Conservation (phyloP, 1,140 invertebrate species). For the Matsumurasca onukii region DNA sequence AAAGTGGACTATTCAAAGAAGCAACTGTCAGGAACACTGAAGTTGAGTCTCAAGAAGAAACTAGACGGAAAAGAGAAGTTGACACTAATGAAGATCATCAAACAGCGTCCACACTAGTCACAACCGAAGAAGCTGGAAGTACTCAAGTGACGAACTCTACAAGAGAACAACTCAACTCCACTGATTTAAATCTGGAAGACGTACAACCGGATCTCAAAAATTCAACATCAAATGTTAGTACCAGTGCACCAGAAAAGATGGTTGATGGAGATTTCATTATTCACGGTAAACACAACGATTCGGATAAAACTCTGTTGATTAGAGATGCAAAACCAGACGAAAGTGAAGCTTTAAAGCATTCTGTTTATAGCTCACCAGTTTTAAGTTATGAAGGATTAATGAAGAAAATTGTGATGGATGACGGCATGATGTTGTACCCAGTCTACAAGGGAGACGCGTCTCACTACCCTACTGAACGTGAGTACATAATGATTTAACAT, state of each 20-base stretch:
- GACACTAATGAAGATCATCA: not conserved
- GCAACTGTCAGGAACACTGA: not conserved
- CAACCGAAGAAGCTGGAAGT: not conserved
- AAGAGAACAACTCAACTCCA: not conserved
- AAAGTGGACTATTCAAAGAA: not conserved
- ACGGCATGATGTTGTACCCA: not conserved
- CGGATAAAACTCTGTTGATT: conserved; percentile 9
- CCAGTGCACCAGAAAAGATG: not conserved
- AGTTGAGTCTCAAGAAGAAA: not conserved
- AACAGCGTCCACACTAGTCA: not conserved
- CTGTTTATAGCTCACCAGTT: no score
- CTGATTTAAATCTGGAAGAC: not conserved
- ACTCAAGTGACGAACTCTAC: not conserved
- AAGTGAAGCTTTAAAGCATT: not conserved
- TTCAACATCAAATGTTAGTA: not conserved
- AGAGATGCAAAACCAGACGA: not conserved
- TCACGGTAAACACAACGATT: not conserved
- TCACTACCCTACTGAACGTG: conserved; percentile 12
- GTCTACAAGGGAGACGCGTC: not conserved
- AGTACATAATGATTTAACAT: no score
- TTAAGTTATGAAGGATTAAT: not conserved
- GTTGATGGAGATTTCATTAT: not conserved
- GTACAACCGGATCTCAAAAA: no score
- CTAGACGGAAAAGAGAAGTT: not conserved
- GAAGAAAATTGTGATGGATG: not conserved